These are phyloP conservation scores for Hipposideros armiger DNA, from an alignment of 2,113 vertebrate species.

Conservation along the genomic window DNA sequence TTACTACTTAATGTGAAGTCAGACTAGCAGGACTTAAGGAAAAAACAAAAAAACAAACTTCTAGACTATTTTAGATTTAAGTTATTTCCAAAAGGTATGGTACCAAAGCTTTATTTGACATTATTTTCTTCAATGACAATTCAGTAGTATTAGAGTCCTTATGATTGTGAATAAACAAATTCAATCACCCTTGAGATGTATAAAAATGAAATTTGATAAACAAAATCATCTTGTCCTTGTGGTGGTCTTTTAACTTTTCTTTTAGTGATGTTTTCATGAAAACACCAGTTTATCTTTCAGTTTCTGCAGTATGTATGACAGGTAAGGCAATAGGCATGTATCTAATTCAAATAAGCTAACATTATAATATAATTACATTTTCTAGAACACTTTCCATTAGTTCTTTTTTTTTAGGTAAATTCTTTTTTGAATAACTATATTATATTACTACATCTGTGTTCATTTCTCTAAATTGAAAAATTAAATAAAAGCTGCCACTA, in stretches of 20 bases:
- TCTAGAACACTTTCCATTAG: background rate
- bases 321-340: background rate
- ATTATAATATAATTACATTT: background rate
- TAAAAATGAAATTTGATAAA: background rate
- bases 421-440: background rate
- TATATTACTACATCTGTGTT: background rate
- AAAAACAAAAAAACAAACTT: background rate
- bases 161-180: background rate
- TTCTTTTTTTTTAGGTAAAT: slow-evolving; percentile 19
- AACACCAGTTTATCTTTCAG: background rate
- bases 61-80: background rate
- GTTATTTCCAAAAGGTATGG: background rate
- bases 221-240: background rate
- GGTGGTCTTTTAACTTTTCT: background rate
- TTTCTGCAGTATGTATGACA: background rate
- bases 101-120: background rate
- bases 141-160: background rate
- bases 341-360: slow-evolving; percentile 32
- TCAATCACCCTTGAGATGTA: background rate
- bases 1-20: background rate
- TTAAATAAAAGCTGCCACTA: background rate
- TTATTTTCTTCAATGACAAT: background rate
- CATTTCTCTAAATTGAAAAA: slow-evolving; percentile 44
- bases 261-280: background rate
- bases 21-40: background rate